phyloP scores from a whole-genome alignment of 2,113 vertebrate species.

The Eidolon helvum region DNA sequence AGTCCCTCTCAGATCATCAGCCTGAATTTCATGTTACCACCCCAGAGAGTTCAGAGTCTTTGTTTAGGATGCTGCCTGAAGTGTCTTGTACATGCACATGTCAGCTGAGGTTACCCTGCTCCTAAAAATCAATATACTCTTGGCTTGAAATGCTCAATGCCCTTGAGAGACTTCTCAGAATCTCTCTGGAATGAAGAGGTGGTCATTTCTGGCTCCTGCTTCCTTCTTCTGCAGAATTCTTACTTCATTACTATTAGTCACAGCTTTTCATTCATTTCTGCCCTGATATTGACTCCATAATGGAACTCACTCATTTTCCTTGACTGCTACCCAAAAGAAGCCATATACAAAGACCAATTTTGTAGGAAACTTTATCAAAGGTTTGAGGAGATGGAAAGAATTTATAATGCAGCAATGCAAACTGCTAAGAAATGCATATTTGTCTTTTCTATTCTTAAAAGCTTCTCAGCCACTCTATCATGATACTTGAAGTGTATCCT shows the following conservation, averaged over 20 bases:
- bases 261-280: background rate
- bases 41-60: background rate
- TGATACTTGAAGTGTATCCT: background rate
- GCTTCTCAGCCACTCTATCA: background rate
- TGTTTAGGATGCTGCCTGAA: background rate
- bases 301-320: background rate
- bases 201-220: background rate
- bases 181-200: background rate
- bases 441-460: background rate
- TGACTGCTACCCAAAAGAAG: background rate
- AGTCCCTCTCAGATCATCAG: background rate
- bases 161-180: background rate
- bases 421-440: background rate
- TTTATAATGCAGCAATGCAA: background rate
- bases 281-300: background rate
- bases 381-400: background rate
- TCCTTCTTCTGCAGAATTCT: background rate
- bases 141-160: background rate
- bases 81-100: accelerated
- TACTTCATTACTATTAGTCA: background rate
- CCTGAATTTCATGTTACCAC: background rate
- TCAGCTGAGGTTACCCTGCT: background rate
- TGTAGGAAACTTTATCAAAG: background rate
- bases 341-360: background rate
- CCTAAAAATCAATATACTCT: background rate